phyloP scores from a whole-genome alignment of 2,797 vertebrate species.

The Sciaenops ocellatus region DNA sequence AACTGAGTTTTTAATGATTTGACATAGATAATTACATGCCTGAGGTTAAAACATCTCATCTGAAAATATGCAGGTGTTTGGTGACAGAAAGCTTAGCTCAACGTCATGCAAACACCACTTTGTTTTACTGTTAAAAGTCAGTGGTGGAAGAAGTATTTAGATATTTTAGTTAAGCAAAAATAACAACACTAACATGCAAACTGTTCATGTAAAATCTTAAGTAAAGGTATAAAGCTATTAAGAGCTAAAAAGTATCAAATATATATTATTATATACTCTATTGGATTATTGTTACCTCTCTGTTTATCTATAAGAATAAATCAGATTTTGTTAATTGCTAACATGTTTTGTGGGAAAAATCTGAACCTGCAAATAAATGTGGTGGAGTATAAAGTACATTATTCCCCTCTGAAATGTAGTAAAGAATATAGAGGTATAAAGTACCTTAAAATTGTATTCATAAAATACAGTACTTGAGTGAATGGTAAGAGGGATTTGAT shows the following conservation, averaged over 20 bases:
- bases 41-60: slow-evolving; percentile 17
- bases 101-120: background rate
- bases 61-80: slow-evolving; percentile 1
- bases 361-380: background rate
- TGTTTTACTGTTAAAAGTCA: slow-evolving; percentile 1
- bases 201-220: too few relatives aligned
- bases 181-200: too few relatives aligned
- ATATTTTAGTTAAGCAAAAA: background rate
- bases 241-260: background rate
- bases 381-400: too few relatives aligned
- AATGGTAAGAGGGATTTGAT: too few relatives aligned
- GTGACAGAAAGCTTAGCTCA: background rate
- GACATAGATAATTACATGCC: slow-evolving; percentile 22
- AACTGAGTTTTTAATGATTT: slow-evolving; percentile 43
- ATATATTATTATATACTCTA: background rate
- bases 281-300: background rate
- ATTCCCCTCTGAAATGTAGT: too few relatives aligned
- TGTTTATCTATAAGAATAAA: background rate
- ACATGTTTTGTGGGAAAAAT: background rate
- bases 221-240: too few relatives aligned
- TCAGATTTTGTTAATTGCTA: background rate
- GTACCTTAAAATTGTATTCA: too few relatives aligned
- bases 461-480: too few relatives aligned
- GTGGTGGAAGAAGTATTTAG: background rate
- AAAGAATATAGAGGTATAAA: too few relatives aligned